These are phyloP conservation scores for Noctuana brunneofusca DNA, from an alignment of 2,888 invertebrate species.

Conservation along the genomic window DNA sequence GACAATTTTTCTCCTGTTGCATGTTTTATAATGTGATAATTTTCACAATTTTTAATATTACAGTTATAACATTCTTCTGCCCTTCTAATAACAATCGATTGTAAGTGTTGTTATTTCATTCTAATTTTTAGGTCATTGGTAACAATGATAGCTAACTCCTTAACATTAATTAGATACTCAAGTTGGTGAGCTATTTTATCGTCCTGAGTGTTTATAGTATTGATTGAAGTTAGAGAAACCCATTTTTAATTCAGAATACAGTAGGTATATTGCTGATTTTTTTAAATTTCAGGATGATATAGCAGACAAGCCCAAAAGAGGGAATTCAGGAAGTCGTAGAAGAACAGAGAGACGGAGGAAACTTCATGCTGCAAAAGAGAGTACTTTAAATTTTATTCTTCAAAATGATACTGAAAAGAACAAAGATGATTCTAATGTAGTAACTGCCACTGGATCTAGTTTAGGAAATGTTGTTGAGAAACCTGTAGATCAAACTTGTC, in stretches of 20 bases:
- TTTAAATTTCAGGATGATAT: conserved; percentile 25
- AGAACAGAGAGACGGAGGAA: conserved; percentile 60
- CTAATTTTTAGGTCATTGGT: neutral
- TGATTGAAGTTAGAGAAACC: neutral
- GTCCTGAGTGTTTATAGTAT: neutral
- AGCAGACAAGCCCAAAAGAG: conserved; percentile 11
- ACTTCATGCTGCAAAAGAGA: conserved; percentile 44
- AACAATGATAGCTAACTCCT: conserved; percentile 10
- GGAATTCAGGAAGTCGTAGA: conserved; percentile 47
- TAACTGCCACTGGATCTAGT: conserved; percentile 8
- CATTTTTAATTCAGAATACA: neutral
- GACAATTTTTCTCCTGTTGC: neutral
- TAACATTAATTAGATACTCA: neutral
- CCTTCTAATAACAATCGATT: conserved; percentile 14
- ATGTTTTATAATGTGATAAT: conserved; percentile 10
- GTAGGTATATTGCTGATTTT: neutral
- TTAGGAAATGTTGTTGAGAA: conserved; percentile 1
- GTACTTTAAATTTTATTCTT: neutral
- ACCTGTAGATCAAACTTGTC: neutral
- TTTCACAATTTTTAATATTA: conserved; percentile 28
- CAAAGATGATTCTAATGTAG: neutral
- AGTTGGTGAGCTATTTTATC: neutral
- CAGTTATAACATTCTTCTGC: conserved; percentile 27
- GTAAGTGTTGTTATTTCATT: conserved; percentile 12
- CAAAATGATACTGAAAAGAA: neutral